A percentile compares a stretch with the other conserved stretches of the same genome.
Conservation (phyloP, 2,888 invertebrate genomes). For the Corythucha ciliata region DNA sequence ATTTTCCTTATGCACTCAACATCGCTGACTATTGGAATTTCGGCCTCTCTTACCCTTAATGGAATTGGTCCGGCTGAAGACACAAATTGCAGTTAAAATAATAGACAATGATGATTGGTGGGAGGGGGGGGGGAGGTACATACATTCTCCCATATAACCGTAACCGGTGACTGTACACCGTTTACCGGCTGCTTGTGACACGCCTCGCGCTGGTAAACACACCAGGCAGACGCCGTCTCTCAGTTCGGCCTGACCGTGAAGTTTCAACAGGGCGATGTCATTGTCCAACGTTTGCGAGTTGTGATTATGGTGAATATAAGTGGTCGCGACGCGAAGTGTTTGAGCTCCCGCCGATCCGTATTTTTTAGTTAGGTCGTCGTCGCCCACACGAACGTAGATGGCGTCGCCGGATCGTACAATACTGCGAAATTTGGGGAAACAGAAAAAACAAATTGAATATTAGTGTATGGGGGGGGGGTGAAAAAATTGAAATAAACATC, state of each 20-base stretch:
- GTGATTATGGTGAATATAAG: conserved; percentile 92
- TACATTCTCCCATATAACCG: conserved; percentile 91
- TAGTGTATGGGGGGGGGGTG: background rate
- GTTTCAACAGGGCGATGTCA: conserved; percentile 82
- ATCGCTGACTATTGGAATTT: conserved; percentile 85
- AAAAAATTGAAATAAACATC: conserved; percentile 4
- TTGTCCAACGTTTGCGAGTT: conserved; percentile 90
- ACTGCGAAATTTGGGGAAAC: conserved; percentile 49
- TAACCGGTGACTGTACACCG: conserved; percentile 89
- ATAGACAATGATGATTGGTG: background rate
- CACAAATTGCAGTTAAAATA: no score
- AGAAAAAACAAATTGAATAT: background rate
- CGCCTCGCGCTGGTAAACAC: conserved; percentile 79
- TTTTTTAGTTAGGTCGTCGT: conserved; percentile 81
- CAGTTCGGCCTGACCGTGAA: conserved; percentile 79
- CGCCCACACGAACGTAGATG: conserved; percentile 85
- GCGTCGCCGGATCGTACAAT: conserved; percentile 90
- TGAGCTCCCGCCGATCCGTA: conserved; percentile 87
- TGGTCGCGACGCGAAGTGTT: conserved; percentile 80
- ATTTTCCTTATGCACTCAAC: conserved; percentile 86
- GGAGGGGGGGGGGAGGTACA: conserved; percentile 24
- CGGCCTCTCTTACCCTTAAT: conserved; percentile 76
- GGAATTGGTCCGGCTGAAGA: conserved; percentile 78
- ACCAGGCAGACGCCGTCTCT: conserved; percentile 78
- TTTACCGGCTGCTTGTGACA: conserved; percentile 80